Evolutionary conservation across 1,140 invertebrate genomes (phyloP).

Genomic region (Monomorium pharaonis): DNA sequence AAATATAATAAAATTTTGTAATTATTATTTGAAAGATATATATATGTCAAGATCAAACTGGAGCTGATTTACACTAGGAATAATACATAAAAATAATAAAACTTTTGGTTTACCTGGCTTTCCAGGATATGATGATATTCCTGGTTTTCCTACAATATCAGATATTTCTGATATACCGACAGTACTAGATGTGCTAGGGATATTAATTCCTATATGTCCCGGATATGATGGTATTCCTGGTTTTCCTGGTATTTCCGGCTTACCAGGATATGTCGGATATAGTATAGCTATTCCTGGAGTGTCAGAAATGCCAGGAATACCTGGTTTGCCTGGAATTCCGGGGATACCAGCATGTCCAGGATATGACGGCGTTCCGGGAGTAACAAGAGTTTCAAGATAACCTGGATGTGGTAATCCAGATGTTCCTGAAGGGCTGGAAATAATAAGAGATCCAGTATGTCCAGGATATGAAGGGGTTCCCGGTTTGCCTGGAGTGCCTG

Average conservation of each 20-base stretch:
- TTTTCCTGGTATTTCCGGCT: constrained; percentile 78
- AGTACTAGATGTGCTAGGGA: neutral
- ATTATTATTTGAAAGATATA: too few species aligned
- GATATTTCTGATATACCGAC: neutral
- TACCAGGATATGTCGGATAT: neutral
- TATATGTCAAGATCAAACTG: too few species aligned
- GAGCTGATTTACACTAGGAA: neutral
- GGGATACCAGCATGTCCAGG: constrained; percentile 43
- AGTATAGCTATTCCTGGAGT: neutral
- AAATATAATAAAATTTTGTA: too few species aligned
- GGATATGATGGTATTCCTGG: constrained; percentile 70
- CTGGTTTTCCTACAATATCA: constrained; percentile 32
- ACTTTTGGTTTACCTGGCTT: constrained; percentile 22
- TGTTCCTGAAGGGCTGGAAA: constrained; percentile 63
- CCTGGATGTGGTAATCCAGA: too few species aligned
- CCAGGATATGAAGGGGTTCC: neutral
- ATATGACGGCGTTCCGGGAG: constrained; percentile 45
- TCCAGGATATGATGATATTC: neutral
- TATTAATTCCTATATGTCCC: constrained; percentile 48
- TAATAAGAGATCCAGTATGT: neutral
- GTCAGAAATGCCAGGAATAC: constrained; percentile 57
- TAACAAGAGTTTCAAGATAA: too few species aligned
- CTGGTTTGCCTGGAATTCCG: constrained; percentile 74
- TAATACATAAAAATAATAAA: too few species aligned
- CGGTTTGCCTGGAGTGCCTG: constrained; percentile 21